Conservation (phyloP, 2,113 vertebrate species). For the Crotophaga sulcirostris region DNA sequence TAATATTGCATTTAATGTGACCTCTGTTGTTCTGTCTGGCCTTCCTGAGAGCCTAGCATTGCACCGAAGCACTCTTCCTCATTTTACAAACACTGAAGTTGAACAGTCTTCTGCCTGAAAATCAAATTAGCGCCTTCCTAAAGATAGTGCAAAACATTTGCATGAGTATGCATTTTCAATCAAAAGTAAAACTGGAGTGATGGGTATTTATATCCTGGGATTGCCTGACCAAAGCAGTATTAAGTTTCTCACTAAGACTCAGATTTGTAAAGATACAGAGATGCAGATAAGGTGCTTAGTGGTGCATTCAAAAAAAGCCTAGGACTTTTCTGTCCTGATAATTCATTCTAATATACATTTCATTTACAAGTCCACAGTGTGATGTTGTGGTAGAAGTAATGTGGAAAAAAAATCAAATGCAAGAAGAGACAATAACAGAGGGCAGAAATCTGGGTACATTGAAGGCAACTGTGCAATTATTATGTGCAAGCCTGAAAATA, state of each 20-base stretch:
- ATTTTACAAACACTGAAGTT: not conserved
- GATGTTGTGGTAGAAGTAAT: not conserved
- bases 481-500: too few relatives aligned
- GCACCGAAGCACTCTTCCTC: not conserved
- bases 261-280: constrained; percentile 53
- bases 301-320: constrained; percentile 25
- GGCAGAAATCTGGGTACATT: not conserved
- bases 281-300: constrained; percentile 56
- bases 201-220: not conserved
- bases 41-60: not conserved
- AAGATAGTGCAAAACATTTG: not conserved
- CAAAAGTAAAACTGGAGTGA: constrained; percentile 6
- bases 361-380: not conserved
- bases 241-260: constrained; percentile 22
- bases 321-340: constrained; percentile 33
- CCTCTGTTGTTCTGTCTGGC: not conserved
- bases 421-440: not conserved
- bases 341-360: constrained; percentile 41
- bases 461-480: not conserved
- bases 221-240: not conserved
- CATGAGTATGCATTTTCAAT: constrained; percentile 22
- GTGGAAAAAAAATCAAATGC: not conserved
- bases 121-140: constrained; percentile 27
- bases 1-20: not conserved
- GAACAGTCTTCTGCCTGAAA: not conserved